Evolutionary conservation across 2,113 vertebrate genomes (phyloP).

Genomic region (Crocuta crocuta): DNA sequence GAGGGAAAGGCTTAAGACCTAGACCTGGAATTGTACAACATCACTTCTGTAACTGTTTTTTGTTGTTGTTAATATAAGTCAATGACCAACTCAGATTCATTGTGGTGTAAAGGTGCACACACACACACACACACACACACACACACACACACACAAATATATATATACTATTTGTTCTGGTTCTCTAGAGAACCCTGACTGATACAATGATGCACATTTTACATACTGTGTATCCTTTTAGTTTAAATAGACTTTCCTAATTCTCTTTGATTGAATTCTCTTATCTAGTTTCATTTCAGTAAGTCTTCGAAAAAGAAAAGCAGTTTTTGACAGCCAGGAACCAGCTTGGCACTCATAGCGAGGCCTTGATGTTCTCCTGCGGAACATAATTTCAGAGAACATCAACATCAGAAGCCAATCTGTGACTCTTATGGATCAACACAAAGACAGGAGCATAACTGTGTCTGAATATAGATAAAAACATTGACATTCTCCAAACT

Average conservation of each 20-base stretch:
- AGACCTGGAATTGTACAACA: not conserved
- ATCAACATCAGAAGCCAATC: not conserved
- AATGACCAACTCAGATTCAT: not conserved
- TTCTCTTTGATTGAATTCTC: not conserved
- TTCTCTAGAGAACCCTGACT: not conserved
- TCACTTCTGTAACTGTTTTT: not conserved
- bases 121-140: not conserved
- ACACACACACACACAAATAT: not conserved
- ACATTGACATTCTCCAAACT: not conserved
- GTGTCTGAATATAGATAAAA: not conserved
- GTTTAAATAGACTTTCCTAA: not conserved
- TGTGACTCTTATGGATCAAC: not conserved
- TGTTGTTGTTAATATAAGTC: not conserved
- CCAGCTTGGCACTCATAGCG: not conserved
- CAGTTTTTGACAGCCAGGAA: not conserved
- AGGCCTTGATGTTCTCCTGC: not conserved
- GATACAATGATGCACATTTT: not conserved
- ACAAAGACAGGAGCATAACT: not conserved
- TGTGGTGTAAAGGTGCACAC: not conserved
- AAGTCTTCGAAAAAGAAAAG: not conserved
- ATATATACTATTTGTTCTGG: not conserved
- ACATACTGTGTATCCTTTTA: not conserved
- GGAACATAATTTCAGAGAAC: not conserved
- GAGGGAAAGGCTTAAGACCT: not conserved
- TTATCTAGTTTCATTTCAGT: not conserved